phyloP scores from a whole-genome alignment of 2,888 invertebrate genomes.

The Anarsia innoxiella region DNA sequence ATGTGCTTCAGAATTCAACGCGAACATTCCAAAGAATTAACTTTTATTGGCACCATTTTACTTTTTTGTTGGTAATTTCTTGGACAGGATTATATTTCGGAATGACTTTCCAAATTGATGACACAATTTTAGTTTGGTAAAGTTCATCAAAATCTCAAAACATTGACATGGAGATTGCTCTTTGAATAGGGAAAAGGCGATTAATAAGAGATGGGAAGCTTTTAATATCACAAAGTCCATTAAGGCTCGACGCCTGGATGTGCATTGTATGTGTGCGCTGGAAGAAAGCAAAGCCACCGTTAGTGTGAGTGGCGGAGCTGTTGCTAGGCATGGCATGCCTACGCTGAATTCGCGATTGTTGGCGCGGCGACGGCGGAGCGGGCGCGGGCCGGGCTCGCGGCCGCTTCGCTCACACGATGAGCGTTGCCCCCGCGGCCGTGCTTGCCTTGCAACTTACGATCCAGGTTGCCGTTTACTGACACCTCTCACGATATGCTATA shows the following conservation, averaged over 20 bases:
- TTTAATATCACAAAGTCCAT: constrained; percentile 43
- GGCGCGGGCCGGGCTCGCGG: constrained; percentile 30
- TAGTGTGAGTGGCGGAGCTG: constrained; percentile 52
- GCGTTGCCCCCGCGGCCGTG: constrained; percentile 56
- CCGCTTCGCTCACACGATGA: constrained; percentile 70
- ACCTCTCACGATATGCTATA: constrained; percentile 39
- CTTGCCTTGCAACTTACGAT: constrained; percentile 20
- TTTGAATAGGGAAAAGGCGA: too few species aligned
- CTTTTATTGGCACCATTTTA: constrained; percentile 30
- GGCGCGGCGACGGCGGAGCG: constrained; percentile 29
- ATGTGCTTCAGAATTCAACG: constrained; percentile 52
- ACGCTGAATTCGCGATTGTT: constrained; percentile 67
- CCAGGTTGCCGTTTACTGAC: constrained; percentile 36
- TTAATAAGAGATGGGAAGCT: too few species aligned
- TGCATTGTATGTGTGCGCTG: constrained; percentile 42
- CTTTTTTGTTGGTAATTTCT: background rate
- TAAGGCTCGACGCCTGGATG: constrained; percentile 45
- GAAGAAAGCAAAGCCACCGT: constrained; percentile 49
- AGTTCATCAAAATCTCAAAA: too few species aligned
- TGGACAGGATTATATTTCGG: too few species aligned
- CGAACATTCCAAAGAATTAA: constrained; percentile 50
- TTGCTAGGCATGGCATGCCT: constrained; percentile 63
- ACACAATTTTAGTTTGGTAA: too few species aligned
- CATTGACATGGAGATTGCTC: too few species aligned
- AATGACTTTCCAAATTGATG: too few species aligned